Evolutionary conservation across 1,140 invertebrate species (phyloP).

Genomic region (Meteorus sp.): DNA sequence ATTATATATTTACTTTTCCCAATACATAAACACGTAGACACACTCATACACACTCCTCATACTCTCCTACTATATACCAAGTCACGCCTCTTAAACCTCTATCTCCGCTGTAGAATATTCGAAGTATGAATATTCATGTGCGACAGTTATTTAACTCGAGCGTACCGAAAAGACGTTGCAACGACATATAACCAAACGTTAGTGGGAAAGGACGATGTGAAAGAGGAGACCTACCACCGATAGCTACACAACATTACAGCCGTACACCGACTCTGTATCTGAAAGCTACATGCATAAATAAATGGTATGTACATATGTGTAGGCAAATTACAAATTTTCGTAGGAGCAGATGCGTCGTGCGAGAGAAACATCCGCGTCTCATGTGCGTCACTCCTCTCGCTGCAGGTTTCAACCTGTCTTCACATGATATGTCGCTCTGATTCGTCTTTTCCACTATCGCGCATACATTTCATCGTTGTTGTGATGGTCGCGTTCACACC

Average conservation of each 20-base stretch:
- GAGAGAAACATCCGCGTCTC: not conserved
- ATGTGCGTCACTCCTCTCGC: not conserved
- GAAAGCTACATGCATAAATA: too few species aligned
- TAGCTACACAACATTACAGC: too few species aligned
- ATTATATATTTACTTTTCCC: too few species aligned
- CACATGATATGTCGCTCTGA: not conserved
- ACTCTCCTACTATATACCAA: not conserved
- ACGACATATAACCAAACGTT: not conserved
- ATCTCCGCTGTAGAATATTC: slow-evolving; percentile 23
- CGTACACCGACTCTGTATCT: too few species aligned
- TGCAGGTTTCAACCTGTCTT: too few species aligned
- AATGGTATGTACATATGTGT: too few species aligned
- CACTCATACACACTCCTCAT: not conserved
- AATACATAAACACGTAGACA: too few species aligned
- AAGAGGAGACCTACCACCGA: too few species aligned
- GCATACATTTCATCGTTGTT: not conserved
- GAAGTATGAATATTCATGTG: slow-evolving; percentile 33
- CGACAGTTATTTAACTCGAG: slow-evolving; percentile 30
- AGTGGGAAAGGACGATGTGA: too few species aligned
- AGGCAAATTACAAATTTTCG: slow-evolving; percentile 19
- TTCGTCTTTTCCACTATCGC: not conserved
- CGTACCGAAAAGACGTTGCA: slow-evolving; percentile 12
- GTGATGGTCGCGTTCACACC: too few species aligned
- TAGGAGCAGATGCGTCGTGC: slow-evolving; percentile 22
- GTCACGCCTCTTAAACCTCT: slow-evolving; percentile 20